Evolutionary conservation across 2,797 vertebrate species (phyloP).

Genomic region (Sebastes miniatus): DNA sequence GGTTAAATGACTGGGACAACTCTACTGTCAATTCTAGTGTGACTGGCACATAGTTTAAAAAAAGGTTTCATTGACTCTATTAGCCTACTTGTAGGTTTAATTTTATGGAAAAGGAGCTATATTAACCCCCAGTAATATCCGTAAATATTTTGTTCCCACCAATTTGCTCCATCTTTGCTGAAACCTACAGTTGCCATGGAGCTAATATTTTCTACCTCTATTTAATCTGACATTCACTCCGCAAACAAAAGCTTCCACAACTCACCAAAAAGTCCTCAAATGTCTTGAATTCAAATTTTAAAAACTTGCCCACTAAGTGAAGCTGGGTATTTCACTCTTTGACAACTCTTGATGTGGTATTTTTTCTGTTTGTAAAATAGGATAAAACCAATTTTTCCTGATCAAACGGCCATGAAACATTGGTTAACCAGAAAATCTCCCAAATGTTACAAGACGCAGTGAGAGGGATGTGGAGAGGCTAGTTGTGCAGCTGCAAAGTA

Average conservation of each 20-base stretch:
- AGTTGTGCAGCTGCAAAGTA: constrained; percentile 48
- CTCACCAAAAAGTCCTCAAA: neutral
- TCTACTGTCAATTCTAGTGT: neutral
- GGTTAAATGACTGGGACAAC: neutral
- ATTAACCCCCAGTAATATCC: neutral
- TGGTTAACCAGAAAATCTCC: constrained; percentile 6
- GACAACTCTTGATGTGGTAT: neutral
- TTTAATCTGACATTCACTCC: neutral
- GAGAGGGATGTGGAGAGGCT: constrained; percentile 16
- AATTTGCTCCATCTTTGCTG: neutral
- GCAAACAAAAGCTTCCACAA: neutral
- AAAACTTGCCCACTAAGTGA: neutral
- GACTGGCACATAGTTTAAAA: neutral
- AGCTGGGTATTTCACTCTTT: neutral
- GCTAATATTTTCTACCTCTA: neutral
- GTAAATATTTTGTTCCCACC: neutral
- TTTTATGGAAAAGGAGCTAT: neutral
- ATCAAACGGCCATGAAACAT: neutral
- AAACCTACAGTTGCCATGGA: neutral
- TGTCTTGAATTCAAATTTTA: neutral
- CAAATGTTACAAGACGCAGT: neutral
- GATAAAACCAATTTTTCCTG: neutral
- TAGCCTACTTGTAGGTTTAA: neutral
- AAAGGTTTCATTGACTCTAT: neutral
- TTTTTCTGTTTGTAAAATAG: neutral